Conservation (phyloP, 2,113 vertebrate genomes). For the Clarias macrocephalus region DNA sequence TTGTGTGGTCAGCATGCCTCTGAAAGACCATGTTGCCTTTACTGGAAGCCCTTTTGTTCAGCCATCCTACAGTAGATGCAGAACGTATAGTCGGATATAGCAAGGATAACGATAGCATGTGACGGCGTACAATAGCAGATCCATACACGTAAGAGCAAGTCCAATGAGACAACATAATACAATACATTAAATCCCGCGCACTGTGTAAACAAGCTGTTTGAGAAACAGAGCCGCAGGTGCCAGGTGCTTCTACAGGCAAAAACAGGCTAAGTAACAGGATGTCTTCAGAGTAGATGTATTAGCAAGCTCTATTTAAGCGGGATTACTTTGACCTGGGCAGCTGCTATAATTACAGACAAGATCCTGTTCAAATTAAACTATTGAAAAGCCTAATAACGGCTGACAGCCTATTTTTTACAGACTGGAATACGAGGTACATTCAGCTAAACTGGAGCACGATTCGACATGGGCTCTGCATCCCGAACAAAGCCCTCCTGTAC, state of each 20-base stretch:
- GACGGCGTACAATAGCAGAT: neutral
- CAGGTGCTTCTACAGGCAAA: conserved; percentile 5
- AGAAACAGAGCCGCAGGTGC: neutral
- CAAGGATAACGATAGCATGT: neutral
- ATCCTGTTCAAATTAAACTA: conserved; percentile 20
- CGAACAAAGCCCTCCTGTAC: neutral
- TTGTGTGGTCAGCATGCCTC: neutral
- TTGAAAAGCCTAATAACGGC: neutral
- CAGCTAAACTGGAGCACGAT: neutral
- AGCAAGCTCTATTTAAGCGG: conserved; percentile 1
- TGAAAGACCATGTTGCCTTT: neutral
- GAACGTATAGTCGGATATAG: neutral
- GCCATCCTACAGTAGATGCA: neutral
- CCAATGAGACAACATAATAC: neutral
- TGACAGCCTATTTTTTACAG: neutral
- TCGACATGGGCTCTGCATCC: conserved; percentile 11
- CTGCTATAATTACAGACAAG: conserved; percentile 15
- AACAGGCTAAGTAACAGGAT: conserved; percentile 1
- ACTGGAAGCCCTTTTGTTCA: neutral
- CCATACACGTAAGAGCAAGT: conserved; percentile 2
- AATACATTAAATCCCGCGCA: neutral
- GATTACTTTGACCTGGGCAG: conserved; percentile 12
- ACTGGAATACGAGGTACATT: neutral
- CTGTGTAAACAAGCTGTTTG: neutral
- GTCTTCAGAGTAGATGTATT: conserved; percentile 5